Base-by-base conservation (phyloP, 2,888 invertebrate species). In the Melikaiella ostensackeni region DNA sequence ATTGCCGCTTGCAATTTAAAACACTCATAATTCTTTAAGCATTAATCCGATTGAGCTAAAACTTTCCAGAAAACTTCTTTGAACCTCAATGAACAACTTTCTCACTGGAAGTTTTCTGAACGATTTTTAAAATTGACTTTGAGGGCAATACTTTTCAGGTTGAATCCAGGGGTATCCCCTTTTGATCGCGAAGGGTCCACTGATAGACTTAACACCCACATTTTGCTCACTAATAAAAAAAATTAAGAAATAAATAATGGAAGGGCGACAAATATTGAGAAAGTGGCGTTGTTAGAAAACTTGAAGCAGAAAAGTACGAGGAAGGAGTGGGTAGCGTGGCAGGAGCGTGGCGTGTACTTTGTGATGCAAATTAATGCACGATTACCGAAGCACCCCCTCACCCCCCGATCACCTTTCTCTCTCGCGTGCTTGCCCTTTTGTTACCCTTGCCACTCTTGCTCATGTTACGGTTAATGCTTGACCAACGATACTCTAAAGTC, bases 311-410 rank as follows among this genome's bases (percentile, higher is more conserved):
- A 63, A 50, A 61, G 46, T 70, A 87, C 84, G 86, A 83, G 86
- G 87, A 89, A 88, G 88, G 88, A 88, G 88, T 88, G 89, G 88
- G 88, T 81, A 79, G 84, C 87, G 86, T 86, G 84, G 87, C 84
- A 79, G 7, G 70, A 78, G 88, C 87, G 87, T 90, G 87, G 90
- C 90, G 90, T 90, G 90, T 89, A 88, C 88, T 90, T 90, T 87
- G 89, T 86, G 88, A 90, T 90, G 90, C 90, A 90, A 90, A 90
- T 90, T 90, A 90, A 90, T 90, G 90, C 90, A 86, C 90, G 90
- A 90, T 90, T 89, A 90, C 88, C 87, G 86, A 86, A 88, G 83
- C 88, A 84, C 84, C 82, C 82, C 84, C 27, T 70, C 6, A 11
- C 21, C 70, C 70, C 70, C 66, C 66, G 46, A 73, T 24, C 75